Conservation (phyloP, 2,888 invertebrate species). For the Parnassius mnemosyne region DNA sequence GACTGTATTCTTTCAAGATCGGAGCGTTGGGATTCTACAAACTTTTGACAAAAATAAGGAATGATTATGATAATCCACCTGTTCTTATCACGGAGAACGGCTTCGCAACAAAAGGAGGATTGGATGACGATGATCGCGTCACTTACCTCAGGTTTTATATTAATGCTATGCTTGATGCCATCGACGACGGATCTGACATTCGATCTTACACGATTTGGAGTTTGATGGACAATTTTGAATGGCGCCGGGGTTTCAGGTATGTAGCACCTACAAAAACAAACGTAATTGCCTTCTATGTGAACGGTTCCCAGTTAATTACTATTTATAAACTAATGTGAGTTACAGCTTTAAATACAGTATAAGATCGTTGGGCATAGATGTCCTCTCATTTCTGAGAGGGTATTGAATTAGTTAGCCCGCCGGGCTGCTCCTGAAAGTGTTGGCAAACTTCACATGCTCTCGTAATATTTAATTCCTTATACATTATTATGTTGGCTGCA, state of each 20-base stretch:
- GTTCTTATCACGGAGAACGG: slow-evolving; percentile 81
- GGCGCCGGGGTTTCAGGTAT: slow-evolving; percentile 75
- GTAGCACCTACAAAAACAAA: slow-evolving; percentile 27
- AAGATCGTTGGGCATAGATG: no score
- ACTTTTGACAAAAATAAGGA: slow-evolving; percentile 65
- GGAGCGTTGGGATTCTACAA: slow-evolving; percentile 78
- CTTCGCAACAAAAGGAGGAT: slow-evolving; percentile 36
- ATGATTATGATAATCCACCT: slow-evolving; percentile 67
- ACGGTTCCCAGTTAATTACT: background rate
- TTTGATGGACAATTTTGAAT: slow-evolving; percentile 82
- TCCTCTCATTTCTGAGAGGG: no score
- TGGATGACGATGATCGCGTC: slow-evolving; percentile 61
- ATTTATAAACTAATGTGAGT: background rate
- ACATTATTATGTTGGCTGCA: no score
- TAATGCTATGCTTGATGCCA: slow-evolving; percentile 54
- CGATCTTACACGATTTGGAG: slow-evolving; percentile 79
- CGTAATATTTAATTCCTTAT: no score
- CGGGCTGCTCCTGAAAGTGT: no score
- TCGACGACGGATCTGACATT: slow-evolving; percentile 59
- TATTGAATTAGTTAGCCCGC: no score
- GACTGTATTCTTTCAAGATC: slow-evolving; percentile 1
- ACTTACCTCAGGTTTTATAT: slow-evolving; percentile 55
- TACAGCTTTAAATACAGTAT: no score
- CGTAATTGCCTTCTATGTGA: background rate
- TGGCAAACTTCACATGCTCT: no score